Conservation (phyloP, 2,888 invertebrate species). For the Oligia fasciuncula region DNA sequence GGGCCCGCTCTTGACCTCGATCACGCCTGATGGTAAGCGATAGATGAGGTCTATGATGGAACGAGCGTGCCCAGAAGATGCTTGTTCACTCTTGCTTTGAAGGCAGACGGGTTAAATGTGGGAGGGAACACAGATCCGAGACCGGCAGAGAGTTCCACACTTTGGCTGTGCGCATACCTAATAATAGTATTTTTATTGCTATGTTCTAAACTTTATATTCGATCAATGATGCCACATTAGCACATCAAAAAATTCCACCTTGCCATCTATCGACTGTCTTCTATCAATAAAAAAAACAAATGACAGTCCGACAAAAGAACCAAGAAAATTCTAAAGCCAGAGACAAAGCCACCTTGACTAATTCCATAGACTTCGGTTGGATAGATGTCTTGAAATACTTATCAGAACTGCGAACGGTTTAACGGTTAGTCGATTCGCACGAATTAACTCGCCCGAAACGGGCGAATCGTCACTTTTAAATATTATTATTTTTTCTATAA, state of each 20-base stretch:
- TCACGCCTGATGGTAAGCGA: too few relatives aligned
- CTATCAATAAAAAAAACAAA: conserved; percentile 3
- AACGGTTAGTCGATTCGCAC: background rate
- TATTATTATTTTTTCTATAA: background rate
- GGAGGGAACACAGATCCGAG: too few relatives aligned
- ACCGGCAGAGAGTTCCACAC: too few relatives aligned
- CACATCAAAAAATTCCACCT: background rate
- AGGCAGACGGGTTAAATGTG: too few relatives aligned
- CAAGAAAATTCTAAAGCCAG: conserved; percentile 8
- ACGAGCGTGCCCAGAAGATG: too few relatives aligned
- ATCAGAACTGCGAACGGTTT: conserved; percentile 33
- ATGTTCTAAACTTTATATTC: background rate
- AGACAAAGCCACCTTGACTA: conserved; percentile 23
- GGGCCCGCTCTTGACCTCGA: too few relatives aligned
- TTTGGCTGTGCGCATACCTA: too few relatives aligned
- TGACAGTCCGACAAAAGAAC: background rate
- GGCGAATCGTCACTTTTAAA: background rate
- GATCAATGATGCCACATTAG: background rate
- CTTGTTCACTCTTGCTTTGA: too few relatives aligned
- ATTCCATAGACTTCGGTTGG: conserved; percentile 4
- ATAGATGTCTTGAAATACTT: conserved; percentile 15
- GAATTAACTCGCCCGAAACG: background rate
- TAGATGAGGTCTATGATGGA: too few relatives aligned
- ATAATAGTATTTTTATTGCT: too few relatives aligned
- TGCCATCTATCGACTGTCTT: background rate